A percentile compares a stretch with the other conserved stretches of the same genome.
phyloP scores from a whole-genome alignment of 2,888 invertebrate species.

The Eretmocerus hayati region DNA sequence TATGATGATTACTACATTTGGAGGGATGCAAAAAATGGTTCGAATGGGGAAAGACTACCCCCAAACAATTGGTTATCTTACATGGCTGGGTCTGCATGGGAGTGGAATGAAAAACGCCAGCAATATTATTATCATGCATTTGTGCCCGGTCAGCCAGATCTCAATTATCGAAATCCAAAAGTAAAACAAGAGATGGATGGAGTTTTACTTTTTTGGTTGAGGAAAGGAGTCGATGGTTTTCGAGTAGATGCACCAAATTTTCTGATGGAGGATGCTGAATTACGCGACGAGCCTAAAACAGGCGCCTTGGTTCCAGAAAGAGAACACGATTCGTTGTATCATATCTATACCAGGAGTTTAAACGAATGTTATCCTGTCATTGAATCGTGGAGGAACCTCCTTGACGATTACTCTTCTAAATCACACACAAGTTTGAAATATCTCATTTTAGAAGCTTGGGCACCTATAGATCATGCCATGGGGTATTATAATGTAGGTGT shows the following conservation, averaged over 20 bases:
- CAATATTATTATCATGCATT: too few relatives aligned
- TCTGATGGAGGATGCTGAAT: too few relatives aligned
- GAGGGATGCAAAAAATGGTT: constrained; percentile 52
- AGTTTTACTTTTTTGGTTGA: constrained; percentile 53
- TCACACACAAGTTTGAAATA: constrained; percentile 45
- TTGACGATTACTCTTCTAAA: constrained; percentile 51
- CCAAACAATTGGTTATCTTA: constrained; percentile 50
- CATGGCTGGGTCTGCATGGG: constrained; percentile 54
- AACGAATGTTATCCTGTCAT: constrained; percentile 43
- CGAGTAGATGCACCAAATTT: too few relatives aligned
- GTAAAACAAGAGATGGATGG: constrained; percentile 50
- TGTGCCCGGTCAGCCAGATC: too few relatives aligned
- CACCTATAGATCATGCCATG: constrained; percentile 49
- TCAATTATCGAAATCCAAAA: too few relatives aligned
- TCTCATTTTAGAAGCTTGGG: constrained; percentile 59
- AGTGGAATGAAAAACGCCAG: too few relatives aligned
- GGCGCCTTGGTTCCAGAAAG: constrained; percentile 31
- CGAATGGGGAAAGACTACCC: constrained; percentile 31
- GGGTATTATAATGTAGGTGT: constrained; percentile 41
- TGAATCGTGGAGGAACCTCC: constrained; percentile 51
- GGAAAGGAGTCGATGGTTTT: too few relatives aligned
- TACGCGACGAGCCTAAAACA: too few relatives aligned
- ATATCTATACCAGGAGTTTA: constrained; percentile 40
- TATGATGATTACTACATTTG: constrained; percentile 71
- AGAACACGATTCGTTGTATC: constrained; percentile 39